Conservation (phyloP, 2,797 vertebrate genomes). For the Sternarchorhynchus goeldii region DNA sequence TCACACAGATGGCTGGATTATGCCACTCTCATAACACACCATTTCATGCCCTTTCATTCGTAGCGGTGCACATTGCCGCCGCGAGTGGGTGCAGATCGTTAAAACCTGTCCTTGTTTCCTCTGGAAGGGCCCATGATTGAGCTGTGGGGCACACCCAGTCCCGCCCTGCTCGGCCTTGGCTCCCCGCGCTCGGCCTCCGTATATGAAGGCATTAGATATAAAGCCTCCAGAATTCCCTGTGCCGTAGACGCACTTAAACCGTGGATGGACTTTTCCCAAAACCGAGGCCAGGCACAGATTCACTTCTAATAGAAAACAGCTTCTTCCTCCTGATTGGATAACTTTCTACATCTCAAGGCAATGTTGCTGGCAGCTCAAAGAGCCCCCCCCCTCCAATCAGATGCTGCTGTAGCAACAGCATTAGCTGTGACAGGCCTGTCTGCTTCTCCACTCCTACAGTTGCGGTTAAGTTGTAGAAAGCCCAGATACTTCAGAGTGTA, state of each 20-base stretch:
- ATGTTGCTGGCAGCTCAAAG: conserved; percentile 39
- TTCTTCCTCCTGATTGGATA: conserved; percentile 45
- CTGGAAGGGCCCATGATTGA: conserved; percentile 46
- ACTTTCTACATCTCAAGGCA: conserved; percentile 54
- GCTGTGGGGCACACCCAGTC: conserved; percentile 19
- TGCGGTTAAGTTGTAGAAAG: conserved; percentile 59
- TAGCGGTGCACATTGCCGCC: conserved; percentile 65
- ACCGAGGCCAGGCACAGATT: conserved; percentile 44
- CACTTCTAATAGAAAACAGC: conserved; percentile 60
- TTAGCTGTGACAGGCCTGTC: conserved; percentile 16
- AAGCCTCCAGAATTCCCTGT: conserved; percentile 25
- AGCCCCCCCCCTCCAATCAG: conserved; percentile 48
- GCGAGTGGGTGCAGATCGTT: conserved; percentile 53
- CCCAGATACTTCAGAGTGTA: conserved; percentile 65
- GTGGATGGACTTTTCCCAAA: background rate
- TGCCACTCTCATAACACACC: conserved; percentile 60
- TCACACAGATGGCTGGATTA: conserved; percentile 58
- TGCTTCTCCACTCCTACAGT: conserved; percentile 56
- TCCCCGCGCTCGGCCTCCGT: conserved; percentile 1
- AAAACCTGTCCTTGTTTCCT: conserved; percentile 39
- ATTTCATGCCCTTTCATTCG: conserved; percentile 67
- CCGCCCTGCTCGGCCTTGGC: conserved; percentile 14
- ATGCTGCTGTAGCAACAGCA: conserved; percentile 25
- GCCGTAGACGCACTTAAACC: conserved; percentile 1
- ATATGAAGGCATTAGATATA: conserved; percentile 49